Evolutionary conservation across 2,888 invertebrate genomes (phyloP), one percentile per base, ranked within the genome.

Genomic region (Hydroisotoma schaefferi): DNA sequence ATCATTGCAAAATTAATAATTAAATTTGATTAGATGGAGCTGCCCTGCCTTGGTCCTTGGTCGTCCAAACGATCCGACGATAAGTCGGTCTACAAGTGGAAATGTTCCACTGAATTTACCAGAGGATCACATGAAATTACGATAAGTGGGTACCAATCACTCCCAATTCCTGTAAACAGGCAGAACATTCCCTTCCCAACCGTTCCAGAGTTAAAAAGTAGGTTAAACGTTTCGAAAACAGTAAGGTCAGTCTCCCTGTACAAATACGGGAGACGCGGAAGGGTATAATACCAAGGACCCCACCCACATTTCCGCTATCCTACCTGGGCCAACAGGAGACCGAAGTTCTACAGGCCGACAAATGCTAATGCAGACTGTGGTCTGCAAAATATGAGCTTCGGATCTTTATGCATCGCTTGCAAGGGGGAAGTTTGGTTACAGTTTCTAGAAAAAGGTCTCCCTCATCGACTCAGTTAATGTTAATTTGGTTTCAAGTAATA

Each of bases 1-100:
- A n/a, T n/a, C n/a, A n/a, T n/a, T n/a, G n/a, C n/a, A n/a, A n/a
- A n/a, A n/a, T n/a, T n/a, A n/a, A n/a, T n/a, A n/a, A n/a, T n/a
- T n/a, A n/a, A 26, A 55, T 59, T 27, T 12, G 51, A 1, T 15
- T 67, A 18, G 67, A 67, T 44, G 66, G 59, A 15, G 27, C 56
- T 40, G 28, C 53, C 4, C 59, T 66, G 10, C 63, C 60, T 8
- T 66, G n/a, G n/a, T n/a, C n/a, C n/a, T n/a, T n/a, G 66, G 66
- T 58, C 28, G 12, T 29, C 63, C 2, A 43, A 28, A 15, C 27
- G 49, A 2, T 26, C 26, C 6, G 18, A 27, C 15, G 49, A 49
- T 28, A 49, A 49, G 28, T 8, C 22, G n/a, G n/a, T 49, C 18
- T 49, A 49, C 28, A n/a, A 25, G 6, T 49, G 49, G 49, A 23